Evolutionary conservation across 2,113 vertebrate genomes (phyloP), one percentile per base, ranked within the genome.

Genomic region (Psammodynastes pulverulentus): DNA sequence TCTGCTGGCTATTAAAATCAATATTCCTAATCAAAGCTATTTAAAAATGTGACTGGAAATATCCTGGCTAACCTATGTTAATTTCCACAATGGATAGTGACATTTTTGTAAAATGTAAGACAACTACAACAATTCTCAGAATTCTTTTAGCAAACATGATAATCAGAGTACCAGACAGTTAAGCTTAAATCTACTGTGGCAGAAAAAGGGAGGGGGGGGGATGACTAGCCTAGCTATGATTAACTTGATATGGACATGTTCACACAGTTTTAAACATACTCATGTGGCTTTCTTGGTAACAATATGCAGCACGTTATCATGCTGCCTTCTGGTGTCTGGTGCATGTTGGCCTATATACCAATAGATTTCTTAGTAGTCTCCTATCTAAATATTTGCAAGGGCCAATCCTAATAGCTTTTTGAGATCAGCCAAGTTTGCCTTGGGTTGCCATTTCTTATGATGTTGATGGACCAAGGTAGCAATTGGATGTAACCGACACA

Each of bases 11-110:
- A 6, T 1, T 0, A 29, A n/a, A 52, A 1, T 3, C 87, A 5
- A 34, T 7, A 0, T 17, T 88, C 7, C 0, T 0, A 24, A 0
- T 17, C 19, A 39, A 0, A 0, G 26, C 15, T 52, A 39, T 43
- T 48, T 21, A 9, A 34, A 85, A 52, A 45, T 0, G 26, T 58
- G 9, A 53, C 34, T n/a, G 53, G 54, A 87, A 85, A 85, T 58
- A 4, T 49, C 19, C 29, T 79, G 17, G 17, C 34, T 45, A 48
- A 84, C 26, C 7, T 9, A 9, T 79, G 3, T 79, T 86, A 15
- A 86, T 48, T 86, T 48, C 46, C 85, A n/a, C 5, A 48, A 17
- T 52, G 6, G 48, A 51, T 19, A 52, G 23, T 26, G n/a, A 17
- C 39, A 21, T 84, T 84, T 79, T 72, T 17, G 12, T 86, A 51